Evolutionary conservation across 2,113 vertebrate genomes (phyloP).

Genomic region (Spea multiplicata): DNA sequence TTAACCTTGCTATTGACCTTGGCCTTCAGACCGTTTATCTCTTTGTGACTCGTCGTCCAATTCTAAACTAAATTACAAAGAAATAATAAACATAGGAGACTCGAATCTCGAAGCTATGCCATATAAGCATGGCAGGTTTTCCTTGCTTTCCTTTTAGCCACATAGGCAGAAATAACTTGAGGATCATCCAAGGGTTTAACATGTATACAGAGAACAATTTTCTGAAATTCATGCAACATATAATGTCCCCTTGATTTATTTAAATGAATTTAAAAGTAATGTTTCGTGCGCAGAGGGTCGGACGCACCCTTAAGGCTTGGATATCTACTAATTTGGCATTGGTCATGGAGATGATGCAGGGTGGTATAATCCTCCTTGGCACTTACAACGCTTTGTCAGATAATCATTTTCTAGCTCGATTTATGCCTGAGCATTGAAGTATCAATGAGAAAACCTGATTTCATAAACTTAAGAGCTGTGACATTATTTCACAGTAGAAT

Average conservation of each 20-base stretch:
- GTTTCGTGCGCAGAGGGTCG: constrained; percentile 14
- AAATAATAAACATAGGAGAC: too few relatives aligned
- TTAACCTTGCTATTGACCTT: constrained; percentile 4
- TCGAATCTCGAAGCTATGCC: too few relatives aligned
- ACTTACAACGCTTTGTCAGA: constrained; percentile 28
- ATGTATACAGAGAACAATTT: too few relatives aligned
- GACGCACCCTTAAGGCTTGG: constrained; percentile 16
- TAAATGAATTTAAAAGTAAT: constrained; percentile 24
- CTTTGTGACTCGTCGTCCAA: too few relatives aligned
- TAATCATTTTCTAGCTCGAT: constrained; percentile 10
- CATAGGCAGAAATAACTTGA: too few relatives aligned
- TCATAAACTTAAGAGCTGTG: constrained; percentile 18
- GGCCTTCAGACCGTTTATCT: neutral
- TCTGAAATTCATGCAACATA: neutral
- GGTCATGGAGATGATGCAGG: constrained; percentile 29
- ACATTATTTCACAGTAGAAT: constrained; percentile 27
- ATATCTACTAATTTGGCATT: constrained; percentile 34
- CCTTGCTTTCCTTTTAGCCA: too few relatives aligned
- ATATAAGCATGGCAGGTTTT: too few relatives aligned
- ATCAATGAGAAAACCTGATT: constrained; percentile 17
- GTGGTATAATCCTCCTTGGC: constrained; percentile 30
- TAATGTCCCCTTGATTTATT: constrained; percentile 10
- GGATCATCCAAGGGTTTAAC: too few relatives aligned
- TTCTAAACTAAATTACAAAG: too few relatives aligned
- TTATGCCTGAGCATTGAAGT: constrained; percentile 7